Conservation (phyloP, 2,888 invertebrate species). For the Sphinx pinastri region DNA sequence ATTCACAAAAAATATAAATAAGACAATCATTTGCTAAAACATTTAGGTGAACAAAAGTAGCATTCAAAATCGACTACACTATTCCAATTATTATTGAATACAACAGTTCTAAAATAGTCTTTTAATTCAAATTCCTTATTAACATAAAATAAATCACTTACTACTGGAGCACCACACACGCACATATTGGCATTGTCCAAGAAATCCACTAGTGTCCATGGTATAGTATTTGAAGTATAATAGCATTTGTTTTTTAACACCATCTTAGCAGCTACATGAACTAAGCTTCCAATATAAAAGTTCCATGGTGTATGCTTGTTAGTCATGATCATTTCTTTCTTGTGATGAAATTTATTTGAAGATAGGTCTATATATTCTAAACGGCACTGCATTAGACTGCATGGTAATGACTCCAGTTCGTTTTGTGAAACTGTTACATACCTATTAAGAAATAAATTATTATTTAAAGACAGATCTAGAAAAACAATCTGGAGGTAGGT, state of each 20-base stretch:
- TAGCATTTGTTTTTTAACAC: constrained; percentile 79
- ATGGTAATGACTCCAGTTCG: constrained; percentile 82
- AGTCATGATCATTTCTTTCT: constrained; percentile 34
- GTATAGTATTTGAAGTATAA: constrained; percentile 84
- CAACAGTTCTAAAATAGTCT: constrained; percentile 66
- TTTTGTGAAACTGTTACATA: constrained; percentile 84
- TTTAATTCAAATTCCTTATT: constrained; percentile 65
- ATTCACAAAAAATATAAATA: constrained; percentile 21
- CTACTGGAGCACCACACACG: constrained; percentile 82
- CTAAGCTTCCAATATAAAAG: constrained; percentile 76
- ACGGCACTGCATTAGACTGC: constrained; percentile 80
- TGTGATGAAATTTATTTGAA: constrained; percentile 77
- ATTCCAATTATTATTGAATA: constrained; percentile 63
- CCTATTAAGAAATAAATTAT: constrained; percentile 48
- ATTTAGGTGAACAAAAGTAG: constrained; percentile 85
- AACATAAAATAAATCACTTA: constrained; percentile 57
- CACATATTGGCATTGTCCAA: constrained; percentile 86
- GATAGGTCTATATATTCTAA: constrained; percentile 84
- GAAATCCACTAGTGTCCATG: constrained; percentile 83
- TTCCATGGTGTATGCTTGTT: constrained; percentile 56
- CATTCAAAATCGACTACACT: constrained; percentile 82
- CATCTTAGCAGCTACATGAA: constrained; percentile 80
- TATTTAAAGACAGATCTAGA: neutral
- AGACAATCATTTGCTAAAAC: constrained; percentile 51
- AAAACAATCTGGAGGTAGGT: too few species aligned